A percentile compares a stretch with the other conserved stretches of the same genome.
phyloP scores from a whole-genome alignment of 2,797 vertebrate genomes.

The Catostomus latipinnis region DNA sequence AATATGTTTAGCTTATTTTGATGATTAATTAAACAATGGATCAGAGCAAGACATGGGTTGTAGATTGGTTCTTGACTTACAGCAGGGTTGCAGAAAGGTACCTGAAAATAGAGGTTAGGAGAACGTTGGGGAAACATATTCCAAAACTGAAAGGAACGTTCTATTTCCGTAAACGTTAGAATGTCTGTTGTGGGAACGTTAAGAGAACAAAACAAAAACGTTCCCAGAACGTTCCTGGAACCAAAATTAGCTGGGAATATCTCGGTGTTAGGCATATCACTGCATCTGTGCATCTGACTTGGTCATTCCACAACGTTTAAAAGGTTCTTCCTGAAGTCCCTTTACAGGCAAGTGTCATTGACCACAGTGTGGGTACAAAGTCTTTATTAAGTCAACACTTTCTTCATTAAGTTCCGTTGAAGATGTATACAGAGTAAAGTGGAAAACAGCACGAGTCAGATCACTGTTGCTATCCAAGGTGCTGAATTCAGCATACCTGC shows the following conservation, averaged over 20 bases:
- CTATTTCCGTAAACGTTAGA: too few species aligned
- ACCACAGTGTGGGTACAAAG: too few species aligned
- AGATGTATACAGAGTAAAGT: neutral
- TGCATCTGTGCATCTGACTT: neutral
- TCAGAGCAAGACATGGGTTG: too few species aligned
- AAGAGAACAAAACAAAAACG: neutral
- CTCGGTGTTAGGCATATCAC: neutral
- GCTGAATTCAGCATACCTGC: constrained; percentile 54
- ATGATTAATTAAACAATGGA: too few species aligned
- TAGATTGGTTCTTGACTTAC: too few species aligned
- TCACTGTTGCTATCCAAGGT: constrained; percentile 66
- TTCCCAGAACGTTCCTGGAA: neutral
- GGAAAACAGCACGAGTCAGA: neutral
- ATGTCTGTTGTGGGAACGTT: too few species aligned
- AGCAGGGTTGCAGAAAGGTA: too few species aligned
- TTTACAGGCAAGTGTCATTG: neutral
- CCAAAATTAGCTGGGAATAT: too few species aligned
- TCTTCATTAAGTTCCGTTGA: neutral
- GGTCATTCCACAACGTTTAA: neutral
- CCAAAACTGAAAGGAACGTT: too few species aligned
- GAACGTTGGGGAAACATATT: too few species aligned
- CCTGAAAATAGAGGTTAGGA: too few species aligned
- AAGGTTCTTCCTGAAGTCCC: neutral
- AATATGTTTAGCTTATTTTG: too few species aligned
- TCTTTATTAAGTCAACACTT: neutral